Base-by-base conservation (phyloP, 1,140 invertebrate genomes). In the Listronotus bonariensis region DNA sequence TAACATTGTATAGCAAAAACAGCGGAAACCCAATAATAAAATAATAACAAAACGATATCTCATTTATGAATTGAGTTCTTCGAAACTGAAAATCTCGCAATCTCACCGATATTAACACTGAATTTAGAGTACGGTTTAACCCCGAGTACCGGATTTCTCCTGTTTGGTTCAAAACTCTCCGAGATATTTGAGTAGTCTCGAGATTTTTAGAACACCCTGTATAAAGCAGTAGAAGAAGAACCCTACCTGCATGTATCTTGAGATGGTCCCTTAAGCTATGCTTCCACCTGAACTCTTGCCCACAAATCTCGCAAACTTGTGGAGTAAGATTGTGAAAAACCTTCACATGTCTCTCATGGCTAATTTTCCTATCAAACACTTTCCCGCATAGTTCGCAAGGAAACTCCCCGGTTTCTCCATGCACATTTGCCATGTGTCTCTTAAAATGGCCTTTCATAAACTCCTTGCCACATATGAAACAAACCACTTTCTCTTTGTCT, bases 171-270 rank as follows among this genome's bases (percentile, higher is more conserved):
- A n/a, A n/a, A n/a, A n/a, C n/a, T n/a, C n/a, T n/a, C n/a, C n/a
- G n/a, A n/a, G n/a, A n/a, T n/a, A n/a, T n/a, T n/a, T n/a, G n/a
- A n/a, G n/a, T n/a, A n/a, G n/a, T n/a, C n/a, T n/a, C n/a, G n/a
- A n/a, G n/a, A n/a, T n/a, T n/a, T n/a, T n/a, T n/a, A n/a, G n/a
- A n/a, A n/a, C n/a, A n/a, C n/a, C n/a, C n/a, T n/a, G n/a, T n/a
- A n/a, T n/a, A n/a, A n/a, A n/a, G n/a, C n/a, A n/a, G n/a, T n/a
- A n/a, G n/a, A n/a, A n/a, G n/a, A n/a, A n/a, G n/a, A 26, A 36
- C 2, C 8, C 41, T 52, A 56, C 84, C 84, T n/a, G 84, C 85
- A 71, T 86, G 85, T 31, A 18, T 53, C n/a, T 38, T 57, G 10
- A 65, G 53, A 32, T 70, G 69, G 20, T 55, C 32, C 14, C 34